These are phyloP conservation scores for Nomada flava DNA, from an alignment of 2,888 invertebrate species.

Conservation along the genomic window DNA sequence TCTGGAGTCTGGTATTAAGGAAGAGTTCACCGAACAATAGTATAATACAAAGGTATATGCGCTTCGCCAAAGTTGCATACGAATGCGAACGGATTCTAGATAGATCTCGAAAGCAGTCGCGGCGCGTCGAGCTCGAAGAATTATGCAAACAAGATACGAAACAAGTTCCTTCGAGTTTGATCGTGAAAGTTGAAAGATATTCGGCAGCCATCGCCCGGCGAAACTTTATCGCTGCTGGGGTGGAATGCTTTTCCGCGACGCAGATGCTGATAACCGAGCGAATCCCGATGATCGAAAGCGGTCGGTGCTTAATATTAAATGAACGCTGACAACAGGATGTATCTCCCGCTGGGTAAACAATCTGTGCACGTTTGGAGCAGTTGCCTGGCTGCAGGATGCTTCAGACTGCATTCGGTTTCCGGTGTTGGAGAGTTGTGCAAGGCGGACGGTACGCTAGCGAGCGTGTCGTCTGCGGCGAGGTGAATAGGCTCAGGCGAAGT, in stretches of 20 bases:
- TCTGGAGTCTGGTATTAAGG: too few species aligned
- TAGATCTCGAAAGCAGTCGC: not conserved
- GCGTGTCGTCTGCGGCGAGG: constrained; percentile 38
- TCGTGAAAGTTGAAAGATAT: constrained; percentile 4
- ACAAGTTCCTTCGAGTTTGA: constrained; percentile 11
- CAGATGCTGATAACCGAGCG: not conserved
- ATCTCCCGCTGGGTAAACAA: constrained; percentile 21
- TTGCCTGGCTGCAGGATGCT: constrained; percentile 25
- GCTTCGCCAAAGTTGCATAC: too few species aligned
- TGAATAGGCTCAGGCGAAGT: constrained; percentile 63
- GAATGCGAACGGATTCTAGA: too few species aligned
- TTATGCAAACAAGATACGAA: not conserved
- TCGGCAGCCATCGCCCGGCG: constrained; percentile 9
- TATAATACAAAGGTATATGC: too few species aligned
- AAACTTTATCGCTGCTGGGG: constrained; percentile 29
- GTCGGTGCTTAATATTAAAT: constrained; percentile 11
- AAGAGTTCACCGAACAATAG: too few species aligned
- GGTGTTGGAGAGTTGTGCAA: constrained; percentile 17
- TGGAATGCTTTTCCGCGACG: not conserved
- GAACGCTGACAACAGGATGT: not conserved
- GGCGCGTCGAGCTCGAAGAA: not conserved
- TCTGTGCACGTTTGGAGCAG: constrained; percentile 15
- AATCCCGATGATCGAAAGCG: not conserved
- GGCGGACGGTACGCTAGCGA: constrained; percentile 5
- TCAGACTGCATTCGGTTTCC: constrained; percentile 48